These are phyloP conservation scores for Orthonyx spaldingii DNA, from an alignment of 2,113 vertebrate species.

Conservation along the genomic window DNA sequence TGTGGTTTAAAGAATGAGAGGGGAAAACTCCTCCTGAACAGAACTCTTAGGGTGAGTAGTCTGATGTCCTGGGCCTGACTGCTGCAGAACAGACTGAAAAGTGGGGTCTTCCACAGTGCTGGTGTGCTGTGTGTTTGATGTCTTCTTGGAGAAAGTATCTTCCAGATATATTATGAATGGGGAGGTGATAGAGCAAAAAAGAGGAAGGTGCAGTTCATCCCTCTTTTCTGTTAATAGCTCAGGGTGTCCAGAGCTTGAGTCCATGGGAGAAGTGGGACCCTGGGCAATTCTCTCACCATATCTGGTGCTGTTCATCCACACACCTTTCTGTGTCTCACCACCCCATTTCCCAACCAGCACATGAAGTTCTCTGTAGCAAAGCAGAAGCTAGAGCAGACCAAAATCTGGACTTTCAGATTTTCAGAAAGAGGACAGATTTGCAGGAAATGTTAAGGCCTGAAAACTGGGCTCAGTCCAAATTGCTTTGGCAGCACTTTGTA, in stretches of 20 bases:
- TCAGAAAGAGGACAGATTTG: neutral
- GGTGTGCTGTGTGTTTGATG: neutral
- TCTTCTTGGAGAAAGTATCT: neutral
- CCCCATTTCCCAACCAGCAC: neutral
- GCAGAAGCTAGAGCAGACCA: neutral
- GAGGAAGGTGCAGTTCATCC: neutral
- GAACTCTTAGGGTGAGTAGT: neutral
- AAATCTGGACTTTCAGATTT: neutral
- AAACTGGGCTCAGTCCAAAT: constrained; percentile 30
- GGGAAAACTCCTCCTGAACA: neutral
- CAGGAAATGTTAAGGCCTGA: constrained; percentile 6
- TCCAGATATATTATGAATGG: neutral
- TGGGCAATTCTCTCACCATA: neutral
- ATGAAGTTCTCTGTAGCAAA: neutral
- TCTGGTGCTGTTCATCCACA: neutral
- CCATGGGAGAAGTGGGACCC: neutral
- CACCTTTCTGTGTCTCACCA: neutral
- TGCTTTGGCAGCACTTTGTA: constrained; percentile 25
- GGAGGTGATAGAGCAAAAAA: neutral
- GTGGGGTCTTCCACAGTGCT: accelerated
- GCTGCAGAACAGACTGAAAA: neutral
- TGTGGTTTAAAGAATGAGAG: neutral
- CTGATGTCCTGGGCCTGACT: neutral
- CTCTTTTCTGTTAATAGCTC: neutral
- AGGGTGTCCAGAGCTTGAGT: neutral